A percentile compares a stretch with the other conserved stretches of the same genome.
These are phyloP conservation scores for Patella depressa DNA, from an alignment of 2,888 invertebrate species.

Conservation along the genomic window DNA sequence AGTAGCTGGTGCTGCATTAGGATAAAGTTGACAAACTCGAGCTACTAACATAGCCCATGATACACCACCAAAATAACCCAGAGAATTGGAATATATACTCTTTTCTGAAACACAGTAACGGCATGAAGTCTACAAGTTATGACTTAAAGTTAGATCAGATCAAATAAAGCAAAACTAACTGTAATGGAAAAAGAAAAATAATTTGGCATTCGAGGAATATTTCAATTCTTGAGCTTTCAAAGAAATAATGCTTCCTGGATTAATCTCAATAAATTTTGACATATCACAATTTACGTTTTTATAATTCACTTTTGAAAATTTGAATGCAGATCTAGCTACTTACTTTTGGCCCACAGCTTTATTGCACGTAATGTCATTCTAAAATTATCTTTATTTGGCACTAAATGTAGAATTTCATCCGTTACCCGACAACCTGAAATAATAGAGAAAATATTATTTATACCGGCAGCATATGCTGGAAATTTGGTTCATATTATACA, in stretches of 20 bases:
- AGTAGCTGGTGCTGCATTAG: constrained; percentile 94
- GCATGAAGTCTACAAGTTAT: background rate
- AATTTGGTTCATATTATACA: too few relatives aligned
- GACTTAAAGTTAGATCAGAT: too few relatives aligned
- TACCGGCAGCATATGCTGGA: background rate
- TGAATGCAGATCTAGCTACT: constrained; percentile 53
- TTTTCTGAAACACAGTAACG: constrained; percentile 72
- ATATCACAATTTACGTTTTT: too few relatives aligned
- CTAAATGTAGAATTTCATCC: constrained; percentile 95
- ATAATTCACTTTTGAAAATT: too few relatives aligned
- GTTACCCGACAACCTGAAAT: constrained; percentile 89
- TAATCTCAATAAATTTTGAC: too few relatives aligned
- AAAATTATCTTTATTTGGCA: constrained; percentile 95
- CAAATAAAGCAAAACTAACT: background rate
- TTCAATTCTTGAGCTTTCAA: background rate
- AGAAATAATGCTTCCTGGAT: too few relatives aligned
- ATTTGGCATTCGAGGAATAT: background rate
- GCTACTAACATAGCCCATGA: constrained; percentile 99
- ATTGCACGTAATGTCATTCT: constrained; percentile 92
- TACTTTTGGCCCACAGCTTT: constrained; percentile 98
- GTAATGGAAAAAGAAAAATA: background rate
- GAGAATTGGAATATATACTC: constrained; percentile 98
- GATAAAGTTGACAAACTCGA: constrained; percentile 97
- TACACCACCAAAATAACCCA: constrained; percentile 98
- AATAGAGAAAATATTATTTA: constrained; percentile 3